A percentile compares a stretch with the other conserved stretches of the same genome.
Conservation (phyloP, 2,888 invertebrate genomes). For the Thecophora atra region DNA sequence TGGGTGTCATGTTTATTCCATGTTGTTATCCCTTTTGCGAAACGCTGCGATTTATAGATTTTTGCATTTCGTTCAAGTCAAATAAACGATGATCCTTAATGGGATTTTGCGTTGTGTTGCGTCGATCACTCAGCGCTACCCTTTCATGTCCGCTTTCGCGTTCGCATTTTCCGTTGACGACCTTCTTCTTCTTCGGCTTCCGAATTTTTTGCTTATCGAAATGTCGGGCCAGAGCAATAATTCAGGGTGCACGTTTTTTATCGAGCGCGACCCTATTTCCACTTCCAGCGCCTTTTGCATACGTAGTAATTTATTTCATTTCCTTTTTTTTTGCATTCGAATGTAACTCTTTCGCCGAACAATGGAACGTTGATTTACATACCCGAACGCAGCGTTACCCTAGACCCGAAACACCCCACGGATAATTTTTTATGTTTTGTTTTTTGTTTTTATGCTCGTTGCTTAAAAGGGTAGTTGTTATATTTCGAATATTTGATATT, state of each 20-base stretch:
- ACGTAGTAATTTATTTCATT: slow-evolving; percentile 65
- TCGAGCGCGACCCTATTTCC: slow-evolving; percentile 30
- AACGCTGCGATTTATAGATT: slow-evolving; percentile 63
- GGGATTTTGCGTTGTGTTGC: slow-evolving; percentile 48
- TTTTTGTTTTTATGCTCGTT: slow-evolving; percentile 9
- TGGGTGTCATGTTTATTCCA: slow-evolving; percentile 67
- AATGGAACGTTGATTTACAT: slow-evolving; percentile 67
- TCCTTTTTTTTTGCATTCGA: slow-evolving; percentile 58
- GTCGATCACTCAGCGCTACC: slow-evolving; percentile 59
- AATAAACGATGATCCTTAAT: slow-evolving; percentile 55
- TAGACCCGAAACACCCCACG: slow-evolving; percentile 45
- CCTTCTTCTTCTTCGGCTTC: slow-evolving; percentile 31
- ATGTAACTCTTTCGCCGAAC: slow-evolving; percentile 57
- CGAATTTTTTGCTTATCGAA: slow-evolving; percentile 44
- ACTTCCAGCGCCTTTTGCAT: slow-evolving; percentile 56
- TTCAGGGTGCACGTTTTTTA: slow-evolving; percentile 57
- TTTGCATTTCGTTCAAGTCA: slow-evolving; percentile 45
- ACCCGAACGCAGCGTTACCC: slow-evolving; percentile 63
- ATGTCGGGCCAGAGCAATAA: slow-evolving; percentile 55
- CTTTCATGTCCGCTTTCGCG: slow-evolving; percentile 50
- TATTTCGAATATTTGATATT: not conserved
- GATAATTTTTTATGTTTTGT: not conserved
- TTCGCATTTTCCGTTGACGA: slow-evolving; percentile 34
- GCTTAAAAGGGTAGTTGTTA: slow-evolving; percentile 25
- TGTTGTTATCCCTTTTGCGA: slow-evolving; percentile 62